phyloP scores from a whole-genome alignment of 2,797 vertebrate genomes.

The Telmatherina bonti region DNA sequence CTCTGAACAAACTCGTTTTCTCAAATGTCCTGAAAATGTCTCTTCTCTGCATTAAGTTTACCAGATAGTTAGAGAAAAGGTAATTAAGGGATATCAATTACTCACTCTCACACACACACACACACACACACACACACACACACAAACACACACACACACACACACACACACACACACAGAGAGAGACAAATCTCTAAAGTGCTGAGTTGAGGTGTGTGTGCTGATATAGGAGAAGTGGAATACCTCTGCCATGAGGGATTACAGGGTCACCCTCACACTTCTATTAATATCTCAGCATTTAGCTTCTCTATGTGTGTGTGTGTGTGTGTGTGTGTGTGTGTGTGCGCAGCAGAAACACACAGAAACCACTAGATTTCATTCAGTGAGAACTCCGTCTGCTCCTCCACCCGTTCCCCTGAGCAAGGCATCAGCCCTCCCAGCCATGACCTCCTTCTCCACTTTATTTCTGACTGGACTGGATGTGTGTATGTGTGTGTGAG shows the following conservation, averaged over 20 bases:
- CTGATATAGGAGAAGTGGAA: slow-evolving; percentile 58
- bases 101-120: too few relatives aligned
- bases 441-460: not conserved
- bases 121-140: too few relatives aligned
- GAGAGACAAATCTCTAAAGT: too few relatives aligned
- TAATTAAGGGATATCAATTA: not conserved
- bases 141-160: not conserved
- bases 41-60: not conserved
- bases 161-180: not conserved
- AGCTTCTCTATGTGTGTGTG: not conserved
- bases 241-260: slow-evolving; percentile 42
- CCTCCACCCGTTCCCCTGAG: not conserved
- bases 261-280: slow-evolving; percentile 61
- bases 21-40: too few relatives aligned
- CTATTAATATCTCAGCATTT: slow-evolving; percentile 64
- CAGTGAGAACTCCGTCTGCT: too few relatives aligned
- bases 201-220: slow-evolving; percentile 25
- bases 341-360: not conserved
- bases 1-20: too few relatives aligned
- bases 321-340: not conserved
- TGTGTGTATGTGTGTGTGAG: too few relatives aligned
- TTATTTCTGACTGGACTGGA: not conserved
- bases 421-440: slow-evolving; percentile 9
- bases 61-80: too few relatives aligned
- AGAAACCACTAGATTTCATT: too few relatives aligned